These are phyloP conservation scores for Mastomys natalensis DNA, from an alignment of 2,113 vertebrate genomes.

Conservation along the genomic window DNA sequence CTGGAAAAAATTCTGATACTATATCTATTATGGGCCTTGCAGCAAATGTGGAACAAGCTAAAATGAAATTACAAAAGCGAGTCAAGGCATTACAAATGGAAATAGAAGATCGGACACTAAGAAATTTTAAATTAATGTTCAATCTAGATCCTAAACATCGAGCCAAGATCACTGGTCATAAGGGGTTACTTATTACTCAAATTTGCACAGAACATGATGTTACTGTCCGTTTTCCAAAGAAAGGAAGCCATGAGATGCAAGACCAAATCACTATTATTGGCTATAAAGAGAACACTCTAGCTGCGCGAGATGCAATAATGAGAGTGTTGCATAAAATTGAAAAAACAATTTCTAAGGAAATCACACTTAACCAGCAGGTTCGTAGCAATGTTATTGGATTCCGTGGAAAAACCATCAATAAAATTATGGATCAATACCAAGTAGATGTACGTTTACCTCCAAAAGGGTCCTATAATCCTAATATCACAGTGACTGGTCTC, in stretches of 20 bases:
- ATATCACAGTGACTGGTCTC: conserved; percentile 18
- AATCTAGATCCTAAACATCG: conserved; percentile 95
- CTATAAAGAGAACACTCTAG: background rate
- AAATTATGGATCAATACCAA: conserved; percentile 39
- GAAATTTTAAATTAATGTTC: conserved; percentile 95
- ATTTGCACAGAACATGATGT: conserved; percentile 94
- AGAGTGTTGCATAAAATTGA: conserved; percentile 25
- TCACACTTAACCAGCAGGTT: background rate
- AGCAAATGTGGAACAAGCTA: conserved; percentile 86
- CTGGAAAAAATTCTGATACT: conserved; percentile 85
- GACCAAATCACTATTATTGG: conserved; percentile 3
- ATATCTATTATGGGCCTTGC: conserved; percentile 89
- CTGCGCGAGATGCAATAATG: background rate
- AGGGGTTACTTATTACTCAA: conserved; percentile 92
- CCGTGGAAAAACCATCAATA: conserved; percentile 48
- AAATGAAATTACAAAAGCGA: conserved; percentile 85
- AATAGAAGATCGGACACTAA: conserved; percentile 93
- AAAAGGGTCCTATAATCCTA: conserved; percentile 1
- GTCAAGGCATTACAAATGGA: conserved; percentile 92
- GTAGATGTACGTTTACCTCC: background rate
- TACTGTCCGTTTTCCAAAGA: conserved; percentile 95
- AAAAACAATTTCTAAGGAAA: background rate
- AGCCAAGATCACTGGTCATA: conserved; percentile 95
- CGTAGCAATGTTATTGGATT: conserved; percentile 61
- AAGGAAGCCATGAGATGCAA: conserved; percentile 92